These are phyloP conservation scores for Melipona beecheii DNA, from an alignment of 2,888 invertebrate genomes.

Conservation along the genomic window DNA sequence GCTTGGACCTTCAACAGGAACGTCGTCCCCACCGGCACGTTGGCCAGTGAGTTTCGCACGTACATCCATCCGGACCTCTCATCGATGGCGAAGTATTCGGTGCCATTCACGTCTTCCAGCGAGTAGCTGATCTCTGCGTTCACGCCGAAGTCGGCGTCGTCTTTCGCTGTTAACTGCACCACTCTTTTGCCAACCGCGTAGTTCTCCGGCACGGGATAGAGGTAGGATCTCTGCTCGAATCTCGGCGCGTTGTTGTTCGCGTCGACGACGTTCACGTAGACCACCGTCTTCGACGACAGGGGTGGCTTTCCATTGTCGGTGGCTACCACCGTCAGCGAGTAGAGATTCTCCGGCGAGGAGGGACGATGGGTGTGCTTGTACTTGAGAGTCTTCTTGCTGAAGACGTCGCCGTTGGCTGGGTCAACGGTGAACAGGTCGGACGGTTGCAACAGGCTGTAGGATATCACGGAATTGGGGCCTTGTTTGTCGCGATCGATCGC, in stretches of 20 bases:
- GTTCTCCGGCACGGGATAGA: constrained; percentile 93
- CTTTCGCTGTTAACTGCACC: constrained; percentile 90
- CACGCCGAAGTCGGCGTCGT: constrained; percentile 92
- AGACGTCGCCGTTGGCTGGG: constrained; percentile 96
- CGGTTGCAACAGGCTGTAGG: constrained; percentile 94
- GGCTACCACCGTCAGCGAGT: constrained; percentile 94
- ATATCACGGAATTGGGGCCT: constrained; percentile 96
- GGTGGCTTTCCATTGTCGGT: constrained; percentile 98
- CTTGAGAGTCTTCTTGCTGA: constrained; percentile 91
- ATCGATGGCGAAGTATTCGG: constrained; percentile 90
- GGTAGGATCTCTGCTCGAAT: constrained; percentile 90
- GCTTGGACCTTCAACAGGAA: constrained; percentile 88
- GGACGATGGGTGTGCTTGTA: constrained; percentile 93
- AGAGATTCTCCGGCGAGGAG: constrained; percentile 94
- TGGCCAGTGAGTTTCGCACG: constrained; percentile 87
- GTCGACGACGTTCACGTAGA: constrained; percentile 95
- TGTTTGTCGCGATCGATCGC: constrained; percentile 96
- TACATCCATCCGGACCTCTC: constrained; percentile 93
- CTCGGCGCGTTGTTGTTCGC: constrained; percentile 96
- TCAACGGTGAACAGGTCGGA: constrained; percentile 96
- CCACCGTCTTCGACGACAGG: constrained; percentile 94
- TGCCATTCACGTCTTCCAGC: constrained; percentile 91
- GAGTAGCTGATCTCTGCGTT: constrained; percentile 95
- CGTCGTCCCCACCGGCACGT: constrained; percentile 86
- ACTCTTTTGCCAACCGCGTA: constrained; percentile 90